Evolutionary conservation across 2,888 invertebrate genomes (phyloP), one percentile per base, ranked within the genome.

Genomic region (Leucophora obtusa): DNA sequence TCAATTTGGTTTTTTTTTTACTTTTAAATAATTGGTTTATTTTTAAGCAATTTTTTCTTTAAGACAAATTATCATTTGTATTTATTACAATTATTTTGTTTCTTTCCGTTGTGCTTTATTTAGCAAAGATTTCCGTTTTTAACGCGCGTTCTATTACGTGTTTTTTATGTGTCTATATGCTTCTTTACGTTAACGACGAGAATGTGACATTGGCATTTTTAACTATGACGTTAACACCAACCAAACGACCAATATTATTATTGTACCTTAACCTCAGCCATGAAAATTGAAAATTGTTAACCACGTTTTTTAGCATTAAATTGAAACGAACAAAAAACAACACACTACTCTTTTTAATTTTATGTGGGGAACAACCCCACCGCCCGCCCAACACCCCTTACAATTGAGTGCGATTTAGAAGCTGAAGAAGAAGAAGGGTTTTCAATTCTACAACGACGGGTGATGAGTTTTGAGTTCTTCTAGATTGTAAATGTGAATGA

Each of bases 201-300:
- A 74, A 74, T 73, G 73, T 81, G 77, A 81, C 81, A 81, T 81
- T 81, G 73, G 73, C 43, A 81, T 77, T 70, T 70, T 77, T 78
- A 60, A 68, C 71, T 62, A 60, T 81, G 69, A 73, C 65, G 77
- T 73, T 70, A 73, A 69, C 69, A 72, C 75, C 54, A 54, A 15
- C 24, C 15, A 24, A 70, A 70, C 70, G 63, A 75, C 77, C 72
- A 75, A 75, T 77, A 81, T 81, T 77, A 65, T 74, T 73, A 81
- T 69, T 77, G 73, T 70, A 74, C 81, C 81, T 81, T 81, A 81
- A 81, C 81, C 81, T 81, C 81, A 81, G 81, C 77, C 73, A 81
- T 81, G 81, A 81, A 81, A 77, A 81, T 77, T 72, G 76, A 70
- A 77, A 68, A 79, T 73, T 69, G 73, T 73, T 74, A 79, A 79